These are phyloP conservation scores for Paramuricea clavata DNA, from an alignment of 92 coral and sea anemone genomes.

Conservation along the genomic window DNA sequence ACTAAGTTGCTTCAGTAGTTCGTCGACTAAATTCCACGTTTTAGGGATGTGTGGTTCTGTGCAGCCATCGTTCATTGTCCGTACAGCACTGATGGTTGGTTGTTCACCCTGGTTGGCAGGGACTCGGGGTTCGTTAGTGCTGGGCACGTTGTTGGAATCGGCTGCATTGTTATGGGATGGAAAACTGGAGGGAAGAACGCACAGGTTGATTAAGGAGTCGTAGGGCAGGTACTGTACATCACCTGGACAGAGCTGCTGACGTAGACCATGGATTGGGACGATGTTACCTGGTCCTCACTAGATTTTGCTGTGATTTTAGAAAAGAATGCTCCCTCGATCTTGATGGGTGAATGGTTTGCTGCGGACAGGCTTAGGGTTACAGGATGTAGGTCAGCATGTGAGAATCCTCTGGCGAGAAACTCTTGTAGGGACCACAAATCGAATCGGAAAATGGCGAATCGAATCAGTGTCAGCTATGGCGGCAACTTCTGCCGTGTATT, in stretches of 20 bases:
- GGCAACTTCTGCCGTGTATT: too few relatives aligned
- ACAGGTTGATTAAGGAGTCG: conserved; percentile 72
- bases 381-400: conserved; percentile 52
- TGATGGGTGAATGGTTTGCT: conserved; percentile 80
- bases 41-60: too few relatives aligned
- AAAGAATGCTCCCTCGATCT: conserved; percentile 77
- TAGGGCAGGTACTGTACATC: conserved; percentile 75
- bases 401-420: conserved; percentile 66
- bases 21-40: too few relatives aligned
- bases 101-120: too few relatives aligned
- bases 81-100: too few relatives aligned
- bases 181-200: too few relatives aligned
- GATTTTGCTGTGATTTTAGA: conserved; percentile 57
- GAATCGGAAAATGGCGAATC: conserved; percentile 53
- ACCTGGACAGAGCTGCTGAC: conserved; percentile 67
- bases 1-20: too few relatives aligned
- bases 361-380: conserved; percentile 61
- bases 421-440: conserved; percentile 54
- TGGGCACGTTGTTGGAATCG: too few relatives aligned
- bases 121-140: too few relatives aligned
- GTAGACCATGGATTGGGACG: conserved; percentile 73
- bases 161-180: not conserved
- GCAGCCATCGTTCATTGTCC: too few relatives aligned
- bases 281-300: conserved; percentile 36
- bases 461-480: conserved; percentile 70